Evolutionary conservation across 2,797 vertebrate species (phyloP), one percentile per base, ranked within the genome.

Genomic region (Anolis apletophallus): DNA sequence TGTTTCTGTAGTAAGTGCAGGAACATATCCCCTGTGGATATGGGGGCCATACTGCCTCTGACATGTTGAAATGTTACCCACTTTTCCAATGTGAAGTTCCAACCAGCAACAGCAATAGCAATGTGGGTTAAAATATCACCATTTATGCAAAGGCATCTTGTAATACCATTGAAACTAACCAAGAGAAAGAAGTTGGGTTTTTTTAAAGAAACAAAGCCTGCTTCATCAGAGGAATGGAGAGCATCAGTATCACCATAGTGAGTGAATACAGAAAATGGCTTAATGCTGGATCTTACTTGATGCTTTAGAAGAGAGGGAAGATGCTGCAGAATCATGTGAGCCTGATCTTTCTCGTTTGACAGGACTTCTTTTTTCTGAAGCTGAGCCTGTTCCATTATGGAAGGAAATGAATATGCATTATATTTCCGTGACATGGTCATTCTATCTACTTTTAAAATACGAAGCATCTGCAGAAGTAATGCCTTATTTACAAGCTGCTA

Each of bases 261-360:
- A 85, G 78, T 16, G 68, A 55, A 85, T 50, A 83, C 16, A 79
- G 84, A 57, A 91, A 1, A 88, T 6, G 82, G 40, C 87, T 69
- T 2, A 85, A 46, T 19, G 55, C 36, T 26, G 64, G 88, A 64
- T 91, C 95, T 97, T 94, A 97, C 96, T 91, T 40, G 96, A 97
- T 0, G 94, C 91, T 91, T 95, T 97, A 1, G 96, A 97, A 85
- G 96, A 97, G 3, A 94, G 87, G 59, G 96, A 95, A 13, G 96
- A 97, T 81, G 95, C 94, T 0, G 90, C 95, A 0, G 96, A 97
- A 69, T 97, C 96, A 0, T 95, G 92, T 29, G 96, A 97, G 80
- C 64, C 0, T 0, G 96, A 96, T 71, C 97, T 91, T 86, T 96
- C 95, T 90, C 96, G 96, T 92, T 95, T 96, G 93, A 94, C 50